Conservation (phyloP, 2,113 vertebrate genomes). For the Hemiprocne comata region DNA sequence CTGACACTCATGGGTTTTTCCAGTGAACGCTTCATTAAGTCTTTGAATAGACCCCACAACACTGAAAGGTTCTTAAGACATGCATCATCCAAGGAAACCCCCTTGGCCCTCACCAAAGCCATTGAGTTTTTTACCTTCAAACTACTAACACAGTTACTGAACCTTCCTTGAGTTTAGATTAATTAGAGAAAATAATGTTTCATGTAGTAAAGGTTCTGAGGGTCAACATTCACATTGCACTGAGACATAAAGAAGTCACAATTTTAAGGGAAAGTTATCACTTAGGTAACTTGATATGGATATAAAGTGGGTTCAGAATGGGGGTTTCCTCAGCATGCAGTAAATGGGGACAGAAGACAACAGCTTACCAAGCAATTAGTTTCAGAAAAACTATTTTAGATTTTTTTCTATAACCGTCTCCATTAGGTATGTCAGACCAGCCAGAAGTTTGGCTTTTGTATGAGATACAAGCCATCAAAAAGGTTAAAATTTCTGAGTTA, state of each 20-base stretch:
- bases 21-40: not conserved
- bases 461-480: not conserved
- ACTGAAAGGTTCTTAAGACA: not conserved
- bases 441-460: not conserved
- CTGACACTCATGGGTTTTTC: not conserved
- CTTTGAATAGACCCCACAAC: not conserved
- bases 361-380: not conserved
- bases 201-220: not conserved
- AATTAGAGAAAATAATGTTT: not conserved
- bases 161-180: not conserved
- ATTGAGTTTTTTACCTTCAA: not conserved
- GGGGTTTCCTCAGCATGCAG: rapidly evolving
- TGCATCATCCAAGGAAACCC: not conserved
- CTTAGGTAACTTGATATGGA: rapidly evolving
- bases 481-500: not conserved
- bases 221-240: not conserved
- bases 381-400: not conserved
- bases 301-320: not conserved
- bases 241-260: not conserved
- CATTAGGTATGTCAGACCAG: rapidly evolving
- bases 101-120: not conserved
- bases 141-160: not conserved
- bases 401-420: not conserved
- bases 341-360: not conserved
- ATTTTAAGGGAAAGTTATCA: not conserved